Evolutionary conservation across 2,113 vertebrate genomes (phyloP).

Genomic region (Lamprologus sp.): DNA sequence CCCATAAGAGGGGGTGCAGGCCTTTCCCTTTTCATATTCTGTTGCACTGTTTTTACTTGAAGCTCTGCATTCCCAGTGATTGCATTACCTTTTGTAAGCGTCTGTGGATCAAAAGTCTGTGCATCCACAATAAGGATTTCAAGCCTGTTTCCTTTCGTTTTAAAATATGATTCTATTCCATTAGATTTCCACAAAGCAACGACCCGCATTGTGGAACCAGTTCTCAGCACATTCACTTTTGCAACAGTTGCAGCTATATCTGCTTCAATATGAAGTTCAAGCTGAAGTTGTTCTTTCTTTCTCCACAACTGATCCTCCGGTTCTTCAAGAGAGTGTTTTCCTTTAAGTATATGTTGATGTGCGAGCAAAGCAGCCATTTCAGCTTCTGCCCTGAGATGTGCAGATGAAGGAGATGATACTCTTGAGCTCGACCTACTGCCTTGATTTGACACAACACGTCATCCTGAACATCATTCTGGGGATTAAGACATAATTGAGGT

Average conservation of each 20-base stretch:
- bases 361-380: background rate
- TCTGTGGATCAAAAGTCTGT: background rate
- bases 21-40: background rate
- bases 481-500: background rate
- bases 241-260: background rate
- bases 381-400: background rate
- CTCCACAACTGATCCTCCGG: fast-evolving
- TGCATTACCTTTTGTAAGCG: fast-evolving
- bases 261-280: background rate
- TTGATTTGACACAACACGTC: background rate
- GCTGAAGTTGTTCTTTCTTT: background rate
- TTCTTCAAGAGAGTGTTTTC: background rate
- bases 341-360: background rate
- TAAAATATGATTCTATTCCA: background rate
- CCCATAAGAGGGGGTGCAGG: fast-evolving
- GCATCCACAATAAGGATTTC: background rate
- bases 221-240: background rate
- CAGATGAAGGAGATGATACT: background rate
- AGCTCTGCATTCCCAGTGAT: background rate
- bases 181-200: background rate
- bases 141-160: fast-evolving
- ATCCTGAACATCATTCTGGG: background rate
- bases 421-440: background rate
- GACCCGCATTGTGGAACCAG: fast-evolving
- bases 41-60: background rate